Evolutionary conservation across 2,113 vertebrate genomes (phyloP), one percentile per base, ranked within the genome.

Genomic region (Pyxicephalus adspersus): DNA sequence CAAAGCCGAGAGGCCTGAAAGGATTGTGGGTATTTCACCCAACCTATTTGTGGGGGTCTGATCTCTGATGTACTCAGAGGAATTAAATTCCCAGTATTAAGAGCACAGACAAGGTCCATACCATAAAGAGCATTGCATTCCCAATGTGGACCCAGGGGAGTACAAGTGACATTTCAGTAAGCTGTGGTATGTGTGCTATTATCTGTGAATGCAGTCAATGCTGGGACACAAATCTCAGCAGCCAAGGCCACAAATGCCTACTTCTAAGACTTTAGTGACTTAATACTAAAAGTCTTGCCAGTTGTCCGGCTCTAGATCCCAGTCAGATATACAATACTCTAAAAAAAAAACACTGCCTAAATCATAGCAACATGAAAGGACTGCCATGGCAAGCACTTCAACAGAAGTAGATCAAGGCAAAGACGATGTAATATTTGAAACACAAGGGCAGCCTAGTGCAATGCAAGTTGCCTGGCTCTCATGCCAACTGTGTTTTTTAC

Each of bases 151-250:
- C 26, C 20, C 38, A 50, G n/a, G 57, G 76, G 29, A 81, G 20
- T 17, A 60, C 68, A 11, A 60, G 17, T 81, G 79, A 81, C 68
- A 81, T 81, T 81, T 81, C 45, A 73, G 68, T 74, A 73, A 74
- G 58, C 68, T 18, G 23, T 64, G 68, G 26, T 57, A 55, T 65
- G 60, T 19, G 25, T 64, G 50, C 64, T 73, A 51, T 81, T 81
- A 74, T 65, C 28, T 51, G 64, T 61, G 25, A 50, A 72, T 80
- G 67, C 57, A 72, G 38, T 64, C 38, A 52, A 65, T 73, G 68
- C 70, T 26, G 57, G 29, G 63, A 60, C 51, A 81, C 60, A 74
- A 65, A 81, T 54, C 60, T 52, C 5, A 64, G 25, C 18, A 51
- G 38, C 50, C 60, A 16, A 17, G 34, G 74, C 18, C 58, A 51